Evolutionary conservation across 2,797 vertebrate species (phyloP).

Genomic region (Sebastes wilsoni): DNA sequence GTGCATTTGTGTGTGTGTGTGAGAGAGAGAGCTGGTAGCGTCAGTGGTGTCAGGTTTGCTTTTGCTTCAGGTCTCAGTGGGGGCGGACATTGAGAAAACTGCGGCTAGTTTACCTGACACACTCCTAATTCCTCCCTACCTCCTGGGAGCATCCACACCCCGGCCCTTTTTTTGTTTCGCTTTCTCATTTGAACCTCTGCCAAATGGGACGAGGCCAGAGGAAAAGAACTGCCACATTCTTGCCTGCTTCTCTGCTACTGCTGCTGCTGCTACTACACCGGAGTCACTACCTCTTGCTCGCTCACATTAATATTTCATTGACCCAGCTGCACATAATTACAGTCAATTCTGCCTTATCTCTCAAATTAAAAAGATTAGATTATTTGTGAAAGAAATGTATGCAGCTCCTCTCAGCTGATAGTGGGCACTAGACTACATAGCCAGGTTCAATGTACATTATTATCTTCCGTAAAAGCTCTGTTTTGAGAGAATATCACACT

Average conservation of each 20-base stretch:
- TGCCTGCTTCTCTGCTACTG: slow-evolving; percentile 11
- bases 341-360: slow-evolving; percentile 88
- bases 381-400: slow-evolving; percentile 84
- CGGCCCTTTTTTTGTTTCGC: slow-evolving; percentile 9
- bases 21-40: slow-evolving; percentile 12
- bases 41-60: slow-evolving; percentile 65
- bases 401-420: slow-evolving; percentile 71
- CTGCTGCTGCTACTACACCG: slow-evolving; percentile 12
- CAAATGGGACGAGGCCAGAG: slow-evolving; percentile 55
- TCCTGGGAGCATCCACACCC: slow-evolving; percentile 44
- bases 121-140: slow-evolving; percentile 55
- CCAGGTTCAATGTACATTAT: slow-evolving; percentile 48
- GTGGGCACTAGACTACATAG: slow-evolving; percentile 50
- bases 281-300: slow-evolving; percentile 27
- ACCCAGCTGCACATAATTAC: slow-evolving; percentile 91
- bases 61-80: slow-evolving; percentile 58
- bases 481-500: slow-evolving; percentile 49
- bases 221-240: slow-evolving; percentile 34
- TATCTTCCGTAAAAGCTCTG: slow-evolving; percentile 57
- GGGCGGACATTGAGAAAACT: slow-evolving; percentile 56
- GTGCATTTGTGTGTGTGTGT: background rate
- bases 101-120: slow-evolving; percentile 68
- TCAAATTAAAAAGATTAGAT: slow-evolving; percentile 91
- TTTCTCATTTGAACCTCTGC: slow-evolving; percentile 65
- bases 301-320: too few species aligned